Percentiles rank a stretch among this genome's conserved stretches.
Evolutionary conservation across 2,797 vertebrate genomes (phyloP).

Genomic region (Toxotes lorentzi): DNA sequence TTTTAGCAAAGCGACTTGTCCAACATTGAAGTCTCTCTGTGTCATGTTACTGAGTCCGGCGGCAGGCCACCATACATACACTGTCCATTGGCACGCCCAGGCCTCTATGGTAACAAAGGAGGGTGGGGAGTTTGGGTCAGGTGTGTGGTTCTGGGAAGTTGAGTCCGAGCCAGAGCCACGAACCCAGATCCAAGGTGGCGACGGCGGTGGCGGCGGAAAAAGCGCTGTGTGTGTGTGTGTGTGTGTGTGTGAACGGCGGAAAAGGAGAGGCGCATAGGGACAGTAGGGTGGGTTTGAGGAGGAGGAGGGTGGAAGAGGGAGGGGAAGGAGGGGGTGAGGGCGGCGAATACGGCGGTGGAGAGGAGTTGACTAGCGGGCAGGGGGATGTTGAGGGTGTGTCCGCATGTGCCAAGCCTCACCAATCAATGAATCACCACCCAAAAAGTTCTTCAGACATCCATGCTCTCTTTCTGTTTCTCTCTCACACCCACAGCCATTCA

Average conservation of each 20-base stretch:
- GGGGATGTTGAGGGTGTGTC: constrained; percentile 51
- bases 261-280: constrained; percentile 73
- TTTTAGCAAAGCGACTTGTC: constrained; percentile 65
- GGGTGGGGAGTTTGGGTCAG: constrained; percentile 63
- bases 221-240: constrained; percentile 75
- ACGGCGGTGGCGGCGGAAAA: constrained; percentile 81
- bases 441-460: constrained; percentile 42
- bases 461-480: constrained; percentile 5
- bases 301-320: constrained; percentile 27
- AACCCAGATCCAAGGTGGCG: constrained; percentile 78
- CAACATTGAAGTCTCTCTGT: constrained; percentile 63
- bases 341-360: constrained; percentile 82
- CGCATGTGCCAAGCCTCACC: constrained; percentile 74
- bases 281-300: constrained; percentile 45
- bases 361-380: constrained; percentile 71
- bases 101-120: constrained; percentile 60
- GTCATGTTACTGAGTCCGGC: constrained; percentile 55
- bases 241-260: constrained; percentile 81
- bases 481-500: constrained; percentile 16
- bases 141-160: constrained; percentile 75
- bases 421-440: constrained; percentile 58
- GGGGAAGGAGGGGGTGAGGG: constrained; percentile 51
- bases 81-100: constrained; percentile 61
- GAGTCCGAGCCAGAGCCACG: constrained; percentile 73
- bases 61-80: constrained; percentile 63